Evolutionary conservation across 2,797 vertebrate species (phyloP).

Genomic region (Protosalanx chinensis): DNA sequence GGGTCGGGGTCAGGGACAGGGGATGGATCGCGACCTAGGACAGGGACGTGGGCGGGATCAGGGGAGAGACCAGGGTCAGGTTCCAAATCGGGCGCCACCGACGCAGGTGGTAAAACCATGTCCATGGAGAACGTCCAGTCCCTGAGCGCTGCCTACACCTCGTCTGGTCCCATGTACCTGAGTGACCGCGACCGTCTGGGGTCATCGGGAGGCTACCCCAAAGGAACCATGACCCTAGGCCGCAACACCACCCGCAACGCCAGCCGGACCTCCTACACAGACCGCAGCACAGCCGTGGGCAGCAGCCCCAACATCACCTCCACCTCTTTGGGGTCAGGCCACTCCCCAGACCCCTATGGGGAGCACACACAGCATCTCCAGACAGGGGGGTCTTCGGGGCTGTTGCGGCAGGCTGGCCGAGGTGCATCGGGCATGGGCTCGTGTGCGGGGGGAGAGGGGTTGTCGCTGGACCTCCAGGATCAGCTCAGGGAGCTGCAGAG

Average conservation of each 20-base stretch:
- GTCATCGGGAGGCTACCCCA: conserved; percentile 85
- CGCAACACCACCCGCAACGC: conserved; percentile 86
- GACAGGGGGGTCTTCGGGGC: conserved; percentile 73
- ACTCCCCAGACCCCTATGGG: conserved; percentile 78
- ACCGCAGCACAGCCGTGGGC: conserved; percentile 81
- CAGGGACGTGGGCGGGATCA: conserved; percentile 36
- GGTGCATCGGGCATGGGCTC: conserved; percentile 57
- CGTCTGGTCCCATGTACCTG: conserved; percentile 91
- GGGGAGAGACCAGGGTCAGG: conserved; percentile 28
- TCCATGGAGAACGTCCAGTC: conserved; percentile 99
- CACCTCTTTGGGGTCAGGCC: conserved; percentile 73
- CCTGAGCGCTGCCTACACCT: conserved; percentile 93
- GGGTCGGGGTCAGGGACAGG: conserved; percentile 55
- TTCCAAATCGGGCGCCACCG: conserved; percentile 51
- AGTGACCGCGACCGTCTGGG: conserved; percentile 83
- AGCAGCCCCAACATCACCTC: conserved; percentile 94
- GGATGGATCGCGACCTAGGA: conserved; percentile 37
- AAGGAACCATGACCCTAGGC: conserved; percentile 93
- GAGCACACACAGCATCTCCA: conserved; percentile 73
- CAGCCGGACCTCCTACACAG: conserved; percentile 80
- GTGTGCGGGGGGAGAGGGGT: conserved; percentile 41
- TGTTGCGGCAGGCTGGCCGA: conserved; percentile 77
- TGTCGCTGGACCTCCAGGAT: conserved; percentile 82
- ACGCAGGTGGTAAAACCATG: conserved; percentile 83
- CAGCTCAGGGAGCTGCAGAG: conserved; percentile 90